Evolutionary conservation across 2,888 invertebrate genomes (phyloP), one percentile per base, ranked within the genome.

Genomic region (Caenorhabditis angaria): DNA sequence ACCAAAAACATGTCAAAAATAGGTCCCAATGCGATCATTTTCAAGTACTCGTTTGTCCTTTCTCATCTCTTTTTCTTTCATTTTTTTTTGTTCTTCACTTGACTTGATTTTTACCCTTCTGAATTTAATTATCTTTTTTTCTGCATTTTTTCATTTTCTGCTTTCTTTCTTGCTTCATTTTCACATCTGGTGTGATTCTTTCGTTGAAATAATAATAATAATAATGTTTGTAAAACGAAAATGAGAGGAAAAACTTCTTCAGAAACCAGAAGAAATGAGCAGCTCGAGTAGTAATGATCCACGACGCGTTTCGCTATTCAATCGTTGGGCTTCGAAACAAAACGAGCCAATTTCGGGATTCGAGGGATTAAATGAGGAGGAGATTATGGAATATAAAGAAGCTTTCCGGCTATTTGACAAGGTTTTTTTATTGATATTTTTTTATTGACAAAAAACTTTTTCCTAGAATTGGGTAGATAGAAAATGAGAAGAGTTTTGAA

Each of bases 331-430:
- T 47, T 83, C 85, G 53, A 82, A 81, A 63, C 83, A 86, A 64
- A 76, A 71, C 60, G 67, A 67, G 51, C 67, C 72, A 10, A 66
- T 71, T 54, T 73, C 73, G 18, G 82, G 78, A 8, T 69, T 85
- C 47, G 87, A 87, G 60, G 86, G 85, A 24, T 83, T 87, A 61
- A 84, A 81, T 64, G 83, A 84, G 58, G 87, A 87, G 64, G 87
- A 87, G 75, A 74, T 87, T 73, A 78, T 82, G 68, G 87, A 87
- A 64, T 87, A 83, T 72, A 83, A 82, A 59, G 87, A 87, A 59
- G 87, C 87, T 25, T 87, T 87, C 72, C 62, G 86, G 62, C 77
- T 87, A 29, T 87, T 87, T 70, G 87, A 87, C 73, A 87, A 87
- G 82, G 87, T 85, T 62, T 25, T 14, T 58, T 28, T 41, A 22